Evolutionary conservation across 2,888 invertebrate species (phyloP).

Genomic region (Thecocarcelia acutangulata): DNA sequence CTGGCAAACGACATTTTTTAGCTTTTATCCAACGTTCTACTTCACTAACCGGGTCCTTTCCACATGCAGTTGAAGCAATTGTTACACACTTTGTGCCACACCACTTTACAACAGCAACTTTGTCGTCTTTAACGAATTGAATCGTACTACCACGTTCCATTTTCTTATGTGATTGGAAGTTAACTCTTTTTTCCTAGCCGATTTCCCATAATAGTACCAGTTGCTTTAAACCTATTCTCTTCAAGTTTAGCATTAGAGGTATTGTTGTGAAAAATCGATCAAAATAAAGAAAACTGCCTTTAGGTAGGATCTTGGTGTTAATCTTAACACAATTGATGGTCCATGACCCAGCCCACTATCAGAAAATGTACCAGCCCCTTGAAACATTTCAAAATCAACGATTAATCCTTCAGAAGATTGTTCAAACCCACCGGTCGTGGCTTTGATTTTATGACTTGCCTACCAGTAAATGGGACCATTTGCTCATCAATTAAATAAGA

Average conservation of each 20-base stretch:
- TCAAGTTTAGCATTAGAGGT: slow-evolving; percentile 42
- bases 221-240: slow-evolving; percentile 48
- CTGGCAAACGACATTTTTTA: slow-evolving; percentile 42
- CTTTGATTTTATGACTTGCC: too few relatives aligned
- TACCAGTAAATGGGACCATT: too few relatives aligned
- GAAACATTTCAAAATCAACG: too few relatives aligned
- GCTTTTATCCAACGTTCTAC: slow-evolving; percentile 33
- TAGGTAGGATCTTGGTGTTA: neutral
- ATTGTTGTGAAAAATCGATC: slow-evolving; percentile 24
- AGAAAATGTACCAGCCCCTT: too few relatives aligned
- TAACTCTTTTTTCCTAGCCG: slow-evolving; percentile 8
- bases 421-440: too few relatives aligned
- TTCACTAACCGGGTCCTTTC: slow-evolving; percentile 11
- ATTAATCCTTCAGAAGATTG: too few relatives aligned
- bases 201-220: slow-evolving; percentile 56
- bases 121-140: slow-evolving; percentile 53
- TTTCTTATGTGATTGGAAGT: slow-evolving; percentile 25
- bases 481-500: too few relatives aligned
- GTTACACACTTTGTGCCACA: slow-evolving; percentile 57
- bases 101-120: slow-evolving; percentile 55
- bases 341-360: slow-evolving; percentile 65
- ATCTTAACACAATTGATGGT: slow-evolving; percentile 40
- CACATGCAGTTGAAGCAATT: slow-evolving; percentile 29
- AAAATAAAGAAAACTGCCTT: slow-evolving; percentile 1
- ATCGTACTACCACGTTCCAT: slow-evolving; percentile 50